Conservation (phyloP, 2,113 vertebrate species). For the Myotis davidii region DNA sequence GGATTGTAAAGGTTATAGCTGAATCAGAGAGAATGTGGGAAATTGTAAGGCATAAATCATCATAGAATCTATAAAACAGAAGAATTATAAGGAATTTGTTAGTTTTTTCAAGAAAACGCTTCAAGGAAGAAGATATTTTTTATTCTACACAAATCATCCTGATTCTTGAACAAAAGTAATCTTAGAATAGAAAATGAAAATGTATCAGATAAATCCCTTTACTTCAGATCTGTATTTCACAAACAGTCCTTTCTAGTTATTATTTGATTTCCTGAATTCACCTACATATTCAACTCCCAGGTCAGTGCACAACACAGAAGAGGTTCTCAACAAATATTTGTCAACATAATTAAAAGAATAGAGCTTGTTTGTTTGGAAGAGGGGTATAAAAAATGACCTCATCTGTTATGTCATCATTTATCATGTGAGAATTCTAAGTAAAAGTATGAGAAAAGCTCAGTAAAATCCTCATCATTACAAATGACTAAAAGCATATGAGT, state of each 20-base stretch:
- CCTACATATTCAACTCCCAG: background rate
- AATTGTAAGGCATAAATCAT: background rate
- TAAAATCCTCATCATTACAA: background rate
- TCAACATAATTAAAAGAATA: background rate
- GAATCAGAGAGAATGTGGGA: background rate
- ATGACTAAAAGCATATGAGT: background rate
- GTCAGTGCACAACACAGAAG: background rate
- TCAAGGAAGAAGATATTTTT: background rate
- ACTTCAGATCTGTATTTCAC: background rate
- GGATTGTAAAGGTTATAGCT: background rate
- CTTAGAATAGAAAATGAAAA: background rate
- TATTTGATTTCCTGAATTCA: background rate
- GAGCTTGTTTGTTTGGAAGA: background rate
- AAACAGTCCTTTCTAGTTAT: background rate
- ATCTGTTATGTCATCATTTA: background rate
- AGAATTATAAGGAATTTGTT: background rate
- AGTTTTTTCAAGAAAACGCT: background rate
- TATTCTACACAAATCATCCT: background rate
- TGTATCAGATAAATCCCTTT: background rate
- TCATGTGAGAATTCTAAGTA: background rate
- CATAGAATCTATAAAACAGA: background rate
- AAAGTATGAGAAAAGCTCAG: background rate
- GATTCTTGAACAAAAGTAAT: conserved; percentile 1
- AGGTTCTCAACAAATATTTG: background rate
- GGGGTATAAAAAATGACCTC: background rate